Conservation (phyloP, 2,113 vertebrate species). For the Percopsis transmontana region DNA sequence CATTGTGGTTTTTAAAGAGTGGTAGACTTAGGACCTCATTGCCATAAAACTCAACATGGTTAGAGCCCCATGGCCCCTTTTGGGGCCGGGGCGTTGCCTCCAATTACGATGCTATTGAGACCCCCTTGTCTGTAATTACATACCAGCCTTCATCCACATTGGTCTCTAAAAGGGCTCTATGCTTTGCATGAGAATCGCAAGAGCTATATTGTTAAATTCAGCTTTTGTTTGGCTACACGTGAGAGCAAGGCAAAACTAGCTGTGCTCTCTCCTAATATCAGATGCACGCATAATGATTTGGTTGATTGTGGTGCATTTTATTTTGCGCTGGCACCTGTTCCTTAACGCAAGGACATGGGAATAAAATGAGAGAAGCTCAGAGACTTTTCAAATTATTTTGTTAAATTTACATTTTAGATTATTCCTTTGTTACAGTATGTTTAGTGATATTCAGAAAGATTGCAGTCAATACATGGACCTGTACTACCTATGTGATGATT, state of each 20-base stretch:
- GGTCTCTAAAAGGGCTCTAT: slow-evolving; percentile 29
- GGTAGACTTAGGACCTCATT: slow-evolving; percentile 57
- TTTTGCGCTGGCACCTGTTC: not conserved
- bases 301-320: slow-evolving; percentile 16
- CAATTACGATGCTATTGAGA: slow-evolving; percentile 67
- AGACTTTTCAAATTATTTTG: slow-evolving; percentile 9
- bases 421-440: not conserved
- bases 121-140: slow-evolving; percentile 66
- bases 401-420: not conserved
- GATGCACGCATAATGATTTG: slow-evolving; percentile 30
- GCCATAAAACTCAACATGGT: slow-evolving; percentile 71
- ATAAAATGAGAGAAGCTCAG: slow-evolving; percentile 1
- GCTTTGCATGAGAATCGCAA: slow-evolving; percentile 64
- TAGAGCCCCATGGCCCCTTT: slow-evolving; percentile 52
- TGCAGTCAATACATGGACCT: no score
- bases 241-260: slow-evolving; percentile 13
- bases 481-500: no score
- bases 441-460: no score
- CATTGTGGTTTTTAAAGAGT: slow-evolving; percentile 65
- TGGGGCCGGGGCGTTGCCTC: slow-evolving; percentile 53
- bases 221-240: slow-evolving; percentile 40
- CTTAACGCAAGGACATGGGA: slow-evolving; percentile 17
- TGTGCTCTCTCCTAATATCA: slow-evolving; percentile 8
- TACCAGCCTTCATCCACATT: slow-evolving; percentile 49
- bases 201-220: slow-evolving; percentile 30